These are phyloP conservation scores for Piezodorus guildinii DNA, from an alignment of 1,140 invertebrate species.

Conservation along the genomic window DNA sequence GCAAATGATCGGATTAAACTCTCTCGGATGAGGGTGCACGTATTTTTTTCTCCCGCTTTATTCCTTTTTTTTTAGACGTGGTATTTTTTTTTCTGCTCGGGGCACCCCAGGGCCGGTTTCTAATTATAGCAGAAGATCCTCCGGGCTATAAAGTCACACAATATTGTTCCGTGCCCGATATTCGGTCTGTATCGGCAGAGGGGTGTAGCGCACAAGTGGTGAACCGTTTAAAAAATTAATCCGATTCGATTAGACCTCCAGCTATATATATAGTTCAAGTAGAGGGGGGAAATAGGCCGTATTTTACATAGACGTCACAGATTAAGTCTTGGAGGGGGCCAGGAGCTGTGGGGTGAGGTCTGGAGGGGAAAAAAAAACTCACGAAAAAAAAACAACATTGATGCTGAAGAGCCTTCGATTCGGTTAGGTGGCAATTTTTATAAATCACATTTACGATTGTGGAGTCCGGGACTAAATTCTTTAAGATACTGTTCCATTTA, in stretches of 20 bases:
- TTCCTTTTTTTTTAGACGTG: not conserved
- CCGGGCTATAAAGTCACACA: conserved; percentile 9
- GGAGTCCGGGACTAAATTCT: conserved; percentile 26
- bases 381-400: conserved; percentile 19
- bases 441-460: conserved; percentile 30
- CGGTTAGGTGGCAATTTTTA: conserved; percentile 28
- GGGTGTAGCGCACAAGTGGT: not conserved
- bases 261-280: not conserved
- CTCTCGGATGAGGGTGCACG: not conserved
- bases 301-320: conserved; percentile 24
- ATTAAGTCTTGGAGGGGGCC: conserved; percentile 23
- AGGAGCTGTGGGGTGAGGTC: conserved; percentile 14
- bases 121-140: conserved; percentile 5
- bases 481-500: conserved; percentile 28
- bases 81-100: not conserved
- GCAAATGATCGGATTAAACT: conserved; percentile 7
- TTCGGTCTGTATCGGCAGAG: not conserved
- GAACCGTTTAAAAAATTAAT: conserved; percentile 24
- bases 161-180: conserved; percentile 7
- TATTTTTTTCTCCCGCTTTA: no score
- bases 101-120: not conserved
- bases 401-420: conserved; percentile 25
- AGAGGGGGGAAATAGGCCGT: conserved; percentile 1
- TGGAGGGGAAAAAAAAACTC: conserved; percentile 14
- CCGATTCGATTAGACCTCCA: conserved; percentile 19